Evolutionary conservation across 1,140 invertebrate genomes (phyloP).

Genomic region (Yoshiicerus persimilis): DNA sequence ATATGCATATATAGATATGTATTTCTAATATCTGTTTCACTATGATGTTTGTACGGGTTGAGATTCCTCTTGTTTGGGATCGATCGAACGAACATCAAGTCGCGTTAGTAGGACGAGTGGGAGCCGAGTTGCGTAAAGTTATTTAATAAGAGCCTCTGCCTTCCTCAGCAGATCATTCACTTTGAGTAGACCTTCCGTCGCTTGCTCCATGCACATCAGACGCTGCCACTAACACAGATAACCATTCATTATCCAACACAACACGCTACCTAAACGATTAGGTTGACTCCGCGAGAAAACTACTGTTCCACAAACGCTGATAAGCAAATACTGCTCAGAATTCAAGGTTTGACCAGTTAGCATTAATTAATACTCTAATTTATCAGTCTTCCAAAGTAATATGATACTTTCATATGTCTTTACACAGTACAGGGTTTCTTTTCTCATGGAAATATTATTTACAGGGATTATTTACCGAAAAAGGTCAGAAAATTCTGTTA

Average conservation of each 20-base stretch:
- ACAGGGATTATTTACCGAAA: too few species aligned
- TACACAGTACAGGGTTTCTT: too few species aligned
- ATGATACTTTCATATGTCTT: too few species aligned
- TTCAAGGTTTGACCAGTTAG: not conserved
- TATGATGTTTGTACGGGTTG: not conserved
- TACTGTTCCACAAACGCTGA: not conserved
- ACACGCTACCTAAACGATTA: not conserved
- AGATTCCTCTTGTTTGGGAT: not conserved
- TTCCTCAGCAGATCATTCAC: not conserved
- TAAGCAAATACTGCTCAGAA: not conserved
- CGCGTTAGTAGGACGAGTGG: not conserved
- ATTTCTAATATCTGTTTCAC: not conserved
- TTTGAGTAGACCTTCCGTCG: not conserved
- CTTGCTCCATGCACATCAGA: not conserved
- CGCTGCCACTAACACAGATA: not conserved
- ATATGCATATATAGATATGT: not conserved
- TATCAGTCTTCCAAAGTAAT: too few species aligned
- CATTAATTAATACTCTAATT: not conserved
- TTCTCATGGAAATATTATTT: too few species aligned
- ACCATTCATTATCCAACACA: not conserved
- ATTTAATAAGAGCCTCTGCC: not conserved
- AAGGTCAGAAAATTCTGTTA: too few species aligned
- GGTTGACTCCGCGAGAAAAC: not conserved
- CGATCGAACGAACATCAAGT: not conserved
- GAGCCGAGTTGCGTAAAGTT: not conserved